These are phyloP conservation scores for Tetraodon nigroviridis DNA, from an alignment of 2,113 vertebrate species.

Conservation along the genomic window DNA sequence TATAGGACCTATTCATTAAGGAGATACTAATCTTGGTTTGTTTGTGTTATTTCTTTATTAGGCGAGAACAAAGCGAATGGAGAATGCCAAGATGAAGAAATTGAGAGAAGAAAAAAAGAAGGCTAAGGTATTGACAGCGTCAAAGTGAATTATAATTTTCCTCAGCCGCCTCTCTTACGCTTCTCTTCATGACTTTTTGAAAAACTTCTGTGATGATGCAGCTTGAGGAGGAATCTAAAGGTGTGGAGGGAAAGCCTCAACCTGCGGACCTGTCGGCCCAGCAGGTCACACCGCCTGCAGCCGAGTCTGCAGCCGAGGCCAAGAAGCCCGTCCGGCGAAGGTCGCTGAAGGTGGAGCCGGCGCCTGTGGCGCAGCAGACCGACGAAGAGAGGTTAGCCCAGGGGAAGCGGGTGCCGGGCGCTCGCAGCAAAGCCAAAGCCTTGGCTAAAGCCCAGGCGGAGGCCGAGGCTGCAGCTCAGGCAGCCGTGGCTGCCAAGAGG, in stretches of 20 bases:
- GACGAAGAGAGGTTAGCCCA: conserved; percentile 61
- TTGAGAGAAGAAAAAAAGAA: conserved; percentile 81
- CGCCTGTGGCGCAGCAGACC: conserved; percentile 43
- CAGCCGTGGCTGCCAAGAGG: conserved; percentile 72
- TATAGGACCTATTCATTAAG: too few relatives aligned
- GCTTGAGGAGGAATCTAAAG: conserved; percentile 70
- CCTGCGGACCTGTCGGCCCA: conserved; percentile 23
- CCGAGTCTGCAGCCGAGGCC: conserved; percentile 38
- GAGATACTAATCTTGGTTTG: conserved; percentile 16
- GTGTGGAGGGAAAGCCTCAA: conserved; percentile 34
- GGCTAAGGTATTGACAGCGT: conserved; percentile 75
- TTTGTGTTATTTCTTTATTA: conserved; percentile 43
- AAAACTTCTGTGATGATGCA: conserved; percentile 31
- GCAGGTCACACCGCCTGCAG: conserved; percentile 12
- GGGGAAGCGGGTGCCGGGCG: conserved; percentile 67
- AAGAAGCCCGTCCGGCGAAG: conserved; percentile 71
- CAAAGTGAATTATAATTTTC: neutral
- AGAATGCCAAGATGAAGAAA: conserved; percentile 82
- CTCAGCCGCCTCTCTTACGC: neutral
- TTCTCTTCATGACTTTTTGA: neutral
- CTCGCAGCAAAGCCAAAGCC: conserved; percentile 78
- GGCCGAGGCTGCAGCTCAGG: conserved; percentile 69
- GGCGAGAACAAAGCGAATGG: conserved; percentile 87
- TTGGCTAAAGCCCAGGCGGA: conserved; percentile 82
- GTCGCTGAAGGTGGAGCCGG: conserved; percentile 40